Conservation (phyloP, 2,113 vertebrate species). For the Osmerus mordax region DNA sequence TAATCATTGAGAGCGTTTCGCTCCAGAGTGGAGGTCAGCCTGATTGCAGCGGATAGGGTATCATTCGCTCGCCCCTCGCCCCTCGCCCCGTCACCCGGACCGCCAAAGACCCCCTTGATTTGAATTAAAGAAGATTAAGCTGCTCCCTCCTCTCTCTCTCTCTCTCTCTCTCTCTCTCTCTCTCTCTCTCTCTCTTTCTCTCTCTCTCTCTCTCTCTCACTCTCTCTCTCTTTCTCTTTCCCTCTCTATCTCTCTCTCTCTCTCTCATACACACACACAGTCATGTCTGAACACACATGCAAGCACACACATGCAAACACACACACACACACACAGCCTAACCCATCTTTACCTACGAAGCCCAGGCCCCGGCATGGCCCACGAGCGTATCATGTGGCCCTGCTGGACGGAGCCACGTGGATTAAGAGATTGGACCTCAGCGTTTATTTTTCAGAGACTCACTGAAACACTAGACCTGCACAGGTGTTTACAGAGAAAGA, state of each 20-base stretch:
- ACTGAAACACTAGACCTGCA: constrained; percentile 93
- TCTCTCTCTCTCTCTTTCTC: constrained; percentile 57
- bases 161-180: constrained; percentile 40
- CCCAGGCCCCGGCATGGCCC: constrained; percentile 86
- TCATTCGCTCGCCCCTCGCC: constrained; percentile 84
- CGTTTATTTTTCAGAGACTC: constrained; percentile 97
- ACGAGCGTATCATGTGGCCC: constrained; percentile 93
- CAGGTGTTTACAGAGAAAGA: constrained; percentile 89
- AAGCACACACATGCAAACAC: not conserved
- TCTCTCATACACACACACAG: constrained; percentile 51
- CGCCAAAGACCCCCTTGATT: constrained; percentile 88
- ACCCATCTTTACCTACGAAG: constrained; percentile 42
- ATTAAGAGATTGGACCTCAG: constrained; percentile 98
- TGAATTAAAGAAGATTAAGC: constrained; percentile 95
- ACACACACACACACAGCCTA: constrained; percentile 19
- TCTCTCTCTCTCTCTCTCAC: constrained; percentile 52
- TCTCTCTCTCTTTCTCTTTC: constrained; percentile 47
- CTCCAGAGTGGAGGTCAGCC: constrained; percentile 97
- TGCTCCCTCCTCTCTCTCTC: constrained; percentile 71
- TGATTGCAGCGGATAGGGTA: constrained; percentile 99
- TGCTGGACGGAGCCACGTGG: constrained; percentile 95
- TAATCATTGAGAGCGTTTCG: constrained; percentile 99
- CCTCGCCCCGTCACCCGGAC: constrained; percentile 40
- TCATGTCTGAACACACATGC: not conserved
- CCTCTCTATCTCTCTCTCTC: constrained; percentile 53